Evolutionary conservation across 2,797 vertebrate species (phyloP).

Genomic region (Phataginus tetradactyla): DNA sequence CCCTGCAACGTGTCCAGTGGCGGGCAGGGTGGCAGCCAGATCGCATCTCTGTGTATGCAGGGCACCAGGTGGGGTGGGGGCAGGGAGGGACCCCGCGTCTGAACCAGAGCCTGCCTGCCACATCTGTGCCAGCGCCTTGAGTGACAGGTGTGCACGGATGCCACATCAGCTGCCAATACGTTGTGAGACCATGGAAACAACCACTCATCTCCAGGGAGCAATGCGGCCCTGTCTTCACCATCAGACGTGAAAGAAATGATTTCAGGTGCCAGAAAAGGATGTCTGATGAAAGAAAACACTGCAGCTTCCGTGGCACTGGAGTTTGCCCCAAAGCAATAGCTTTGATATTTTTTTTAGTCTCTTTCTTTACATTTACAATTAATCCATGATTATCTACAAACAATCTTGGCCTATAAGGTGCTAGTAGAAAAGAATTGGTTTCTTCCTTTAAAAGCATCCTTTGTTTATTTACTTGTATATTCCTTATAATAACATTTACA

Average conservation of each 20-base stretch:
- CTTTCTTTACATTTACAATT: conserved; percentile 89
- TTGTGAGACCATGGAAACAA: conserved; percentile 91
- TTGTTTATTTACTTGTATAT: not conserved
- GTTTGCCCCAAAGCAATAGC: conserved; percentile 89
- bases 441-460: conserved; percentile 6
- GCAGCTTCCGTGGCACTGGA: conserved; percentile 87
- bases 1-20: not conserved
- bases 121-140: conserved; percentile 87
- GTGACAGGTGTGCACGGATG: conserved; percentile 91
- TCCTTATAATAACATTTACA: not conserved
- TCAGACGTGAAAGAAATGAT: conserved; percentile 93
- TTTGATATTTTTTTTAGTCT: conserved; percentile 89
- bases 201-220: conserved; percentile 90
- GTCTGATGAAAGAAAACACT: conserved; percentile 89
- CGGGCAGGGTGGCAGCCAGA: not conserved
- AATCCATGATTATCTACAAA: conserved; percentile 91
- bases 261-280: conserved; percentile 91
- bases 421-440: conserved; percentile 63
- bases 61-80: not conserved
- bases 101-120: conserved; percentile 74
- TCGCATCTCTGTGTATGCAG: rapidly evolving
- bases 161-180: conserved; percentile 90
- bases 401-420: conserved; percentile 83
- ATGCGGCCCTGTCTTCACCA: conserved; percentile 82
- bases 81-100: not conserved